phyloP scores from a whole-genome alignment of 2,113 vertebrate species.

The Protobothrops flavoviridis region DNA sequence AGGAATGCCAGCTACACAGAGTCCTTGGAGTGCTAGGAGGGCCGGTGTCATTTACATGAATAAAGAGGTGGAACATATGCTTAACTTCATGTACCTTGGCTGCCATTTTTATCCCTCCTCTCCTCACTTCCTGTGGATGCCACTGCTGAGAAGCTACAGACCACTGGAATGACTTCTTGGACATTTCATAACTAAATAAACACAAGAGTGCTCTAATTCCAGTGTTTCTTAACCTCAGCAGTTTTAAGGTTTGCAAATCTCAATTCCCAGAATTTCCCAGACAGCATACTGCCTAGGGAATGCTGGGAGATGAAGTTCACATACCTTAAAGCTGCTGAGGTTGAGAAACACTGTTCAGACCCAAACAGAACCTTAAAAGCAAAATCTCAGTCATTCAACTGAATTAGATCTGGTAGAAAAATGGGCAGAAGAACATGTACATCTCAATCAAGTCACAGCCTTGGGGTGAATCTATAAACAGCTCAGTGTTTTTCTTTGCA shows the following conservation, averaged over 20 bases:
- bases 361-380: not conserved
- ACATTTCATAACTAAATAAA: not conserved
- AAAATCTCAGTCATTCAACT: not conserved
- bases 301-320: not conserved
- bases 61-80: not conserved
- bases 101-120: not conserved
- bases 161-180: not conserved
- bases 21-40: not conserved
- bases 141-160: not conserved
- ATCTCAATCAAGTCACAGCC: not conserved
- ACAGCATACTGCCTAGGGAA: not conserved
- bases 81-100: not conserved
- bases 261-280: not conserved
- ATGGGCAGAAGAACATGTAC: not conserved
- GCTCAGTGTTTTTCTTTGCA: accelerated
- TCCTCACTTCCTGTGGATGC: not conserved
- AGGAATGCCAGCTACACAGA: not conserved
- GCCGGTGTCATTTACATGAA: not conserved
- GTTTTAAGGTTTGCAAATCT: not conserved
- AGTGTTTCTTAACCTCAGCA: not conserved
- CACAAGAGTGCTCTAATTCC: not conserved
- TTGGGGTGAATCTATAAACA: not conserved
- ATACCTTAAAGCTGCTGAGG: not conserved
- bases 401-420: not conserved
- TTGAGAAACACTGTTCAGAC: not conserved